These are phyloP conservation scores for Sarcophilus harrisii DNA, from an alignment of 2,797 vertebrate genomes.

Conservation along the genomic window DNA sequence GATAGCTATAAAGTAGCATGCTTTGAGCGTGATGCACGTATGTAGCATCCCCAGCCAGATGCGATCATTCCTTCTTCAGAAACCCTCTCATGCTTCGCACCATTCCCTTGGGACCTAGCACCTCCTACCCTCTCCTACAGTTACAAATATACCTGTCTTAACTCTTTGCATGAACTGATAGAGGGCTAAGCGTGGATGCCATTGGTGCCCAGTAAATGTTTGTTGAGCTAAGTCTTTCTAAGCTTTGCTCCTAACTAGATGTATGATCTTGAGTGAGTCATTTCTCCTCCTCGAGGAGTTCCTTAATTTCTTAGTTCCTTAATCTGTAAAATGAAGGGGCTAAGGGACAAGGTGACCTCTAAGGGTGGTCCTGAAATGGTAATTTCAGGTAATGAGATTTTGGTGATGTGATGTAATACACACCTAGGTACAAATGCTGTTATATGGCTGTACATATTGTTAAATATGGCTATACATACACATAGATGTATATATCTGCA, in stretches of 20 bases:
- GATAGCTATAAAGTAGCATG: background rate
- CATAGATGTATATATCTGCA: background rate
- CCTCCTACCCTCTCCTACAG: background rate
- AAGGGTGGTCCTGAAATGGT: background rate
- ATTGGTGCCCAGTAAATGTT: background rate
- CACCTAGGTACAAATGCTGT: background rate
- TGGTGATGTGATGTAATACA: background rate
- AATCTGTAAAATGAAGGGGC: background rate
- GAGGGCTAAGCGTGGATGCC: background rate
- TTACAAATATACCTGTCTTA: background rate
- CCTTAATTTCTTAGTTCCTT: background rate
- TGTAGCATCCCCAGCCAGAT: background rate
- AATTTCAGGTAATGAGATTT: no score
- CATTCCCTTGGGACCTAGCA: background rate
- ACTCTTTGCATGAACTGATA: background rate
- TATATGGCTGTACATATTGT: no score
- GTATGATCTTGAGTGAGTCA: background rate
- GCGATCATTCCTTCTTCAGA: background rate
- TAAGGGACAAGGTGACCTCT: background rate
- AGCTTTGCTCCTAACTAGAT: background rate
- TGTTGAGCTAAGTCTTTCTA: background rate
- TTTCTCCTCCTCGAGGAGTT: no score
- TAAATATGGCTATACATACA: background rate
- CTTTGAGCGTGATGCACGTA: background rate
- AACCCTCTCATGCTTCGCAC: background rate